Evolutionary conservation across 1,140 invertebrate genomes (phyloP), one percentile per base, ranked within the genome.

Genomic region (Plectus sambesii): DNA sequence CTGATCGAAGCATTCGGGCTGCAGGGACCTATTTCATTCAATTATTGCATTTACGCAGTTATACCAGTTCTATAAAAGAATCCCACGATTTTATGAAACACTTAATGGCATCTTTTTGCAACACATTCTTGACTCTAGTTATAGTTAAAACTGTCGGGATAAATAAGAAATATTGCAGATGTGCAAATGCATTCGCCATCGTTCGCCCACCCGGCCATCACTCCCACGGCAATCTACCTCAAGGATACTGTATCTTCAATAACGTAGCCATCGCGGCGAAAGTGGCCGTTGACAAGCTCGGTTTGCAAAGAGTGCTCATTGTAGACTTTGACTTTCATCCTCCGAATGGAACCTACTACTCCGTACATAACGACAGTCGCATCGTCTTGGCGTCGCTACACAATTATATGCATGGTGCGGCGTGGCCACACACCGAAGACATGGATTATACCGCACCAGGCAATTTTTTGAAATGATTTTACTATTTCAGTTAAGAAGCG

Each of bases 181-280:
- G 54, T 15, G 47, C 42, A 9, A 56, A 55, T 56, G 55, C 51
- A 40, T 56, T 56, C 33, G 55, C 52, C 22, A 55, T 51, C 9
- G 35, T 51, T 47, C 53, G 55, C 36, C 89, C 89, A 36, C 89
- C 89, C 8, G 90, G 92, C 22, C 92, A 98, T 74, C 92, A 98
- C 78, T 89, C 90, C 3, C 87, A 88, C 84, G 73, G 79, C 55
- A 75, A 79, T n/a, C 83, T 87, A 69, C 85, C 81, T 50, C 70
- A 67, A 72, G 89, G 89, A 9, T 93, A 87, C 69, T 97, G 90
- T 71, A 85, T 84, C 68, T 89, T 92, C 60, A 97, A 97, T 69
- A 97, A 96, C 72, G 87, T 89, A 1, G 90, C 86, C 1, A 73
- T 97, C 35, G 87, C 85, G 4, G 85, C 87, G 15, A 78, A 82